Conservation (phyloP, 2,888 invertebrate species). For the Cartodere bifasciata region DNA sequence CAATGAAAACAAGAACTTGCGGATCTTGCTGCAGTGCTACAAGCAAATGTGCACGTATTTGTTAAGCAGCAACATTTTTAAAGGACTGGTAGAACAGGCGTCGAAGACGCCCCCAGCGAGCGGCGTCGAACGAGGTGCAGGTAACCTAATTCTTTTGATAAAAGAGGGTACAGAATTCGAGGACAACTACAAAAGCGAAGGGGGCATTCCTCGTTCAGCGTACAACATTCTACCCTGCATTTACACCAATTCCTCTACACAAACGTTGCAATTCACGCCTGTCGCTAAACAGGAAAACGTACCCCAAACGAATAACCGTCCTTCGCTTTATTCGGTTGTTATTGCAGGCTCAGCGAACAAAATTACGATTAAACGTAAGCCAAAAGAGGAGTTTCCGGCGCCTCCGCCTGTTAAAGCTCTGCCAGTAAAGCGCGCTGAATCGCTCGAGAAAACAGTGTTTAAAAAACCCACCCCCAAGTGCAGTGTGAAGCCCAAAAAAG, state of each 20-base stretch:
- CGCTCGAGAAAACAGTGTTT: too few relatives aligned
- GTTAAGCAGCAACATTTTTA: conserved; percentile 58
- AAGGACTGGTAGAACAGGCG: conserved; percentile 39
- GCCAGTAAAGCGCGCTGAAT: too few relatives aligned
- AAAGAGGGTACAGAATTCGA: conserved; percentile 68
- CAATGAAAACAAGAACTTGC: conserved; percentile 67
- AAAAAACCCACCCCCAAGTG: conserved; percentile 38
- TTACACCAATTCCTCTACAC: conserved; percentile 50
- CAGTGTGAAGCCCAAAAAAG: conserved; percentile 44
- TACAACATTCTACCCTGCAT: conserved; percentile 64
- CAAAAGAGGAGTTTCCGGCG: conserved; percentile 34
- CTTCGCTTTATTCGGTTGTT: conserved; percentile 63
- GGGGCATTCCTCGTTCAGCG: conserved; percentile 59
- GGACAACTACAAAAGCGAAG: conserved; percentile 61
- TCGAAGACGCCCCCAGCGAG: conserved; percentile 40
- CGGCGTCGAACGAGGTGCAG: conserved; percentile 39
- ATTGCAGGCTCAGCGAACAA: conserved; percentile 71
- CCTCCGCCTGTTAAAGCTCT: too few relatives aligned
- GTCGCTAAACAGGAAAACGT: conserved; percentile 11
- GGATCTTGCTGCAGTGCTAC: conserved; percentile 75
- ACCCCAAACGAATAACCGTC: conserved; percentile 17
- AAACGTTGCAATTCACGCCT: conserved; percentile 31
- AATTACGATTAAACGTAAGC: conserved; percentile 71
- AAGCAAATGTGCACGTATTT: conserved; percentile 79
- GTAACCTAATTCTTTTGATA: conserved; percentile 59